Evolutionary conservation across 2,888 invertebrate genomes (phyloP).

Genomic region (Pseudeuparius sepicola): DNA sequence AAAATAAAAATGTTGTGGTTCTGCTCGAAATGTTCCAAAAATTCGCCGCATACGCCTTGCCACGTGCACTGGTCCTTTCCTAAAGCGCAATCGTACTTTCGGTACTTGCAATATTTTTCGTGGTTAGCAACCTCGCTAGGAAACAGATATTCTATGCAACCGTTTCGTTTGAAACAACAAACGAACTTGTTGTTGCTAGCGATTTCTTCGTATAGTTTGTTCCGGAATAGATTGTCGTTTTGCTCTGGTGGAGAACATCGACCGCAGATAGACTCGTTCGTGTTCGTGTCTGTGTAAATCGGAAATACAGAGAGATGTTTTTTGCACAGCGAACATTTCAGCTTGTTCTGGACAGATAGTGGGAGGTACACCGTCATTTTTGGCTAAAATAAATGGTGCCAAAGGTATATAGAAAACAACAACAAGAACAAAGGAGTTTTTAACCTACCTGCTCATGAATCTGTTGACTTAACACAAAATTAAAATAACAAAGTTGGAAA

Average conservation of each 20-base stretch:
- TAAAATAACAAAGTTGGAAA: too few species aligned
- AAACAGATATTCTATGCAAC: conserved; percentile 28
- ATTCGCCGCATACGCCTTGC: conserved; percentile 26
- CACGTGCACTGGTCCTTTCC: conserved; percentile 26
- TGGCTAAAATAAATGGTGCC: too few species aligned
- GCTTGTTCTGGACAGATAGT: too few species aligned
- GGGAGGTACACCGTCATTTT: too few species aligned
- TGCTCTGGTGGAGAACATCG: conserved; percentile 26
- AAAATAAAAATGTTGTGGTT: conserved; percentile 29
- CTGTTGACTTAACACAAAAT: too few species aligned
- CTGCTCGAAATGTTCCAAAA: conserved; percentile 30
- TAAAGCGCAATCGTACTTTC: conserved; percentile 26
- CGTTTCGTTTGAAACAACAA: conserved; percentile 27
- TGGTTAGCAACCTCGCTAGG: conserved; percentile 26
- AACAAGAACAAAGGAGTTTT: too few species aligned
- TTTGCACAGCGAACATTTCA: conserved; percentile 28
- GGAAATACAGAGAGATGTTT: conserved; percentile 30
- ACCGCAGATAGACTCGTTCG: conserved; percentile 29
- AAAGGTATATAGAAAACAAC: too few species aligned
- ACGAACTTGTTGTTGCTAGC: conserved; percentile 29
- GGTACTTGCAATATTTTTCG: conserved; percentile 28
- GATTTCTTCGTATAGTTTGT: conserved; percentile 28
- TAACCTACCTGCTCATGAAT: too few species aligned
- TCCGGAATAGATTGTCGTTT: conserved; percentile 24
- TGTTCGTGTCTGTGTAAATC: conserved; percentile 21